Evolutionary conservation across 2,113 vertebrate genomes (phyloP), one percentile per base, ranked within the genome.

Genomic region (Rhea americana): DNA sequence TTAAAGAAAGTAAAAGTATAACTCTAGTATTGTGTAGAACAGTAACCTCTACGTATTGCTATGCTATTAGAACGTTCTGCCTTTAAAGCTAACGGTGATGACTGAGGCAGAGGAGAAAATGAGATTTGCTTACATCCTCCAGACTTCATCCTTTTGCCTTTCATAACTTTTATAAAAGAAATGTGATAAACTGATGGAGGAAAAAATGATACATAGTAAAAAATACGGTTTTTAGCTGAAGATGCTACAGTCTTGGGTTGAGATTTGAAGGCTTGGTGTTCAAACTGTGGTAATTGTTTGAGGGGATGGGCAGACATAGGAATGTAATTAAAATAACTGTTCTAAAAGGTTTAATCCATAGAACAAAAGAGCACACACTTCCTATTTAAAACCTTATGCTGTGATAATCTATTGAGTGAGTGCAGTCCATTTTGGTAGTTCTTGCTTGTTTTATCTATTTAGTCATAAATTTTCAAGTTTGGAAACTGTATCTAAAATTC

Each of bases 201-300:
- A 72, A 85, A 86, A 70, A 63, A 6, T 86, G 35, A 61, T 85
- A 8, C 0, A 3, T 7, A 35, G 9, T 26, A n/a, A 78, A 80
- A 91, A 41, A 4, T n/a, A 9, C 3, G 2, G 5, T 35, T 53
- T 93, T 67, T 45, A 59, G 15, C 26, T 77, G 45, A 90, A 51
- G n/a, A 82, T 84, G 35, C n/a, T 82, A 24, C 6, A 25, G 2
- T 47, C 59, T 91, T 67, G 13, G 7, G 39, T 92, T 56, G 63
- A 35, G 11, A 32, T 72, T 92, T 82, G 30, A 76, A 41, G 15
- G 17, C 47, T 85, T 1, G 0, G 5, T 79, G 13, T 87, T 79
- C 56, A 45, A 10, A 53, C 6, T 19, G 6, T 37, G n/a, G 19
- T 80, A 13, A 5, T 55, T 0, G 0, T 26, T 48, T 70, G 7